Evolutionary conservation across 2,113 vertebrate genomes (phyloP).

Genomic region (Hippolais icterina): DNA sequence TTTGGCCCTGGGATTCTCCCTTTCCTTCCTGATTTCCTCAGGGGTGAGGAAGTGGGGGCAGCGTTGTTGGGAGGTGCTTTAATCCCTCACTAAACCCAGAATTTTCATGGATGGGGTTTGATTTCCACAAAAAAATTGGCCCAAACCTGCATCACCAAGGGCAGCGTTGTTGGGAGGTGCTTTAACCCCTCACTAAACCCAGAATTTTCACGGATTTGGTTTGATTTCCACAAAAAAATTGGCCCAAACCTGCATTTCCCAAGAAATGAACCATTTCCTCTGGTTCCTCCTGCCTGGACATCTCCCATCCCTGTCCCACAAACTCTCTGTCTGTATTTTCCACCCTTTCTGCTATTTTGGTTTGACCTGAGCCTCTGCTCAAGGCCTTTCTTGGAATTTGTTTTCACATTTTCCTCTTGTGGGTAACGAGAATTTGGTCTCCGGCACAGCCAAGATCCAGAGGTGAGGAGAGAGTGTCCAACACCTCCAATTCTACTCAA

Average conservation of each 20-base stretch:
- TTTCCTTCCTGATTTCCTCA: background rate
- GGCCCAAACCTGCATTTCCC: no score
- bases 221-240: no score
- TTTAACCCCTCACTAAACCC: background rate
- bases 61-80: background rate
- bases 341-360: background rate
- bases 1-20: background rate
- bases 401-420: background rate
- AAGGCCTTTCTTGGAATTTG: background rate
- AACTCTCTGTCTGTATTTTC: background rate
- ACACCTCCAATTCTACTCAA: background rate
- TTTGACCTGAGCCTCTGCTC: background rate
- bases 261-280: no score
- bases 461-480: background rate
- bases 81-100: background rate
- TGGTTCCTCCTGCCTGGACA: background rate
- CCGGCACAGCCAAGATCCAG: background rate
- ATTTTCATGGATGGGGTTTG: fast-evolving
- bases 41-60: fast-evolving
- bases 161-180: background rate
- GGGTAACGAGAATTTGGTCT: background rate
- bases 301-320: background rate
- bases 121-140: background rate
- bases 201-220: no score
- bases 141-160: background rate